Percentiles rank a stretch among this genome's conserved stretches.
These are phyloP conservation scores for Apogon talboti DNA, from an alignment of 2,797 vertebrate genomes.

Conservation along the genomic window DNA sequence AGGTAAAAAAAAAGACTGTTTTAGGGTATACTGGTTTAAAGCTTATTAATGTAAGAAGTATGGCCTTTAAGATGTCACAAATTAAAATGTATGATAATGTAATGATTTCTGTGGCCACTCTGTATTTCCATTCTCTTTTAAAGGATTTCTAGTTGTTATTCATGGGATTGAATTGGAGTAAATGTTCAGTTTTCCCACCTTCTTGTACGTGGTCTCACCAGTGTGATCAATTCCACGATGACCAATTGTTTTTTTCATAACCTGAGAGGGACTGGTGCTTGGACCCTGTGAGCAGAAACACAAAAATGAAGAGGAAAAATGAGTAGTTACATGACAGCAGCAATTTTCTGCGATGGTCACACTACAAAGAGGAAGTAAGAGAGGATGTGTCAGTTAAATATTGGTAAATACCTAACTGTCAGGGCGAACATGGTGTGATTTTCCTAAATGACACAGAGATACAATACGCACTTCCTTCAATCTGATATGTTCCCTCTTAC, in stretches of 20 bases:
- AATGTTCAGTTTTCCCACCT: constrained; percentile 79
- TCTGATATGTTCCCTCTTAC: constrained; percentile 60
- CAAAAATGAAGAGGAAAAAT: not conserved
- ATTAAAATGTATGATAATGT: too few relatives aligned
- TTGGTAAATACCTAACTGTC: constrained; percentile 5
- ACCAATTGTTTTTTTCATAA: constrained; percentile 89
- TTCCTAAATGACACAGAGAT: constrained; percentile 16
- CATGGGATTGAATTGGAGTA: not conserved
- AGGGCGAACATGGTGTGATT: constrained; percentile 12
- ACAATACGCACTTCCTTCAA: constrained; percentile 15
- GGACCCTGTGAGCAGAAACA: constrained; percentile 76
- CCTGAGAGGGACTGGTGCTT: constrained; percentile 75
- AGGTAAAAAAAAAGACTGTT: too few relatives aligned
- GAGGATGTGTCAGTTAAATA: constrained; percentile 44
- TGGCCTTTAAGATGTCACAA: too few relatives aligned
- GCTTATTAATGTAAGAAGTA: too few relatives aligned
- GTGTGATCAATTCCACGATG: constrained; percentile 93
- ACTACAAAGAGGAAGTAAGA: constrained; percentile 60
- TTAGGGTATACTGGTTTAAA: too few relatives aligned
- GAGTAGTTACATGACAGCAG: not conserved
- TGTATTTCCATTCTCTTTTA: not conserved
- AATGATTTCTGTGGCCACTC: too few relatives aligned
- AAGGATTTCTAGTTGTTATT: not conserved
- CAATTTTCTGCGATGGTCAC: constrained; percentile 4
- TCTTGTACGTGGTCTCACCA: constrained; percentile 97